Percentiles rank a stretch among this genome's conserved stretches.
Evolutionary conservation across 2,113 vertebrate species (phyloP).

Genomic region (Sinocyclocheilus anshuiensis): DNA sequence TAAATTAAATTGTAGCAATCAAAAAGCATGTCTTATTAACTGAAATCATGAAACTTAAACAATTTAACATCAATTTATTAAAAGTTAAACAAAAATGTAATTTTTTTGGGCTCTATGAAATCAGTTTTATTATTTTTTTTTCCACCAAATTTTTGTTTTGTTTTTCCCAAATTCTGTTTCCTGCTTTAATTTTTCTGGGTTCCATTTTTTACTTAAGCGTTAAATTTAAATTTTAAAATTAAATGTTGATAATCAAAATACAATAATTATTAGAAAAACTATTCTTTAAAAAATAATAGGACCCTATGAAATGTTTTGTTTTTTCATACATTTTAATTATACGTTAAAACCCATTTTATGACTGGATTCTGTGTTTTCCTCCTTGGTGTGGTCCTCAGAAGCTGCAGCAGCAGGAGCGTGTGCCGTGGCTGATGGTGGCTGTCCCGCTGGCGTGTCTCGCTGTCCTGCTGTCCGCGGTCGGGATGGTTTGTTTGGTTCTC

Average conservation of each 20-base stretch:
- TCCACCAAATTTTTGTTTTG: too few relatives aligned
- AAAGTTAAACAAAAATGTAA: background rate
- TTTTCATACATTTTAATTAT: background rate
- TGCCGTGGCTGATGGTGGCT: constrained; percentile 87
- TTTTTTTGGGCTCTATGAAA: background rate
- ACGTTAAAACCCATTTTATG: background rate
- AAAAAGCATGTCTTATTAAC: background rate
- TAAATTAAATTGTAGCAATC: background rate
- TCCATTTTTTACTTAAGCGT: background rate
- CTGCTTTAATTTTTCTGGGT: background rate
- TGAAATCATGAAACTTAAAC: too few relatives aligned
- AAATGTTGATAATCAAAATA: background rate
- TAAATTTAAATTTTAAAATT: background rate
- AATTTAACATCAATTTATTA: background rate
- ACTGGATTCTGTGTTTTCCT: constrained; percentile 24
- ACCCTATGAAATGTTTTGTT: background rate
- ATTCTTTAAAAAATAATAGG: too few relatives aligned
- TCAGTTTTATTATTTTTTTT: background rate
- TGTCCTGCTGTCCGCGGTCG: constrained; percentile 83
- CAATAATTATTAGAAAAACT: background rate
- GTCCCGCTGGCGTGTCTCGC: constrained; percentile 88
- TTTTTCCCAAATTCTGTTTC: background rate
- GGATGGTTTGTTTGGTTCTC: constrained; percentile 85
- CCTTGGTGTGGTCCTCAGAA: constrained; percentile 79
- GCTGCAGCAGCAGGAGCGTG: constrained; percentile 65